A percentile compares a stretch with the other conserved stretches of the same genome.
Conservation (phyloP, 2,888 invertebrate species). For the Diaperis boleti region DNA sequence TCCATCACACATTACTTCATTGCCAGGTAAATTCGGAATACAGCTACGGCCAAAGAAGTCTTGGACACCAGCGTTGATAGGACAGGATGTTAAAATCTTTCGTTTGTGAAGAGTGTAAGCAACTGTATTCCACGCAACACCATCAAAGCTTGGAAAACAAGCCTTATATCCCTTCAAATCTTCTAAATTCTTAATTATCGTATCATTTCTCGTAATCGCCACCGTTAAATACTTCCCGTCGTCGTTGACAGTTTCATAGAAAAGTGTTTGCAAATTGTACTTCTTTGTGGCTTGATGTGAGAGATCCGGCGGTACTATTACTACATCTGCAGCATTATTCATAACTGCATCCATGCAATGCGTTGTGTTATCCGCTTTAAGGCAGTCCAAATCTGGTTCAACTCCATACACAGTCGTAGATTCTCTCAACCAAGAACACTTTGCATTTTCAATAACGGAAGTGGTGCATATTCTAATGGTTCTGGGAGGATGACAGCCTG, state of each 20-base stretch:
- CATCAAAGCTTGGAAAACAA: constrained; percentile 85
- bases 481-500: constrained; percentile 77
- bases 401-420: constrained; percentile 81
- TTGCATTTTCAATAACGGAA: constrained; percentile 77
- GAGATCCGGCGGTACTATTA: constrained; percentile 79
- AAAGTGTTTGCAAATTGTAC: constrained; percentile 70
- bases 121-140: constrained; percentile 77
- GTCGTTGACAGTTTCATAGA: constrained; percentile 74
- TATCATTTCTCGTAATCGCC: constrained; percentile 75
- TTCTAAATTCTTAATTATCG: constrained; percentile 70
- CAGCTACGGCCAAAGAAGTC: constrained; percentile 80
- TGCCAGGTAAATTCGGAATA: constrained; percentile 66
- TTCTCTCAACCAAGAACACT: constrained; percentile 84
- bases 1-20: constrained; percentile 52
- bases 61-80: constrained; percentile 60
- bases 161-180: constrained; percentile 80
- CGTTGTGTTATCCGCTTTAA: constrained; percentile 70
- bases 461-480: constrained; percentile 75
- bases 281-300: constrained; percentile 76
- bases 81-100: constrained; percentile 62
- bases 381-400: constrained; percentile 84
- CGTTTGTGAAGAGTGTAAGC: constrained; percentile 65
- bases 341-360: constrained; percentile 78
- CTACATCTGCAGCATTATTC: constrained; percentile 76
- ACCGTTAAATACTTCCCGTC: constrained; percentile 74